phyloP scores from a whole-genome alignment of 2,113 vertebrate species.

The Eira barbara region DNA sequence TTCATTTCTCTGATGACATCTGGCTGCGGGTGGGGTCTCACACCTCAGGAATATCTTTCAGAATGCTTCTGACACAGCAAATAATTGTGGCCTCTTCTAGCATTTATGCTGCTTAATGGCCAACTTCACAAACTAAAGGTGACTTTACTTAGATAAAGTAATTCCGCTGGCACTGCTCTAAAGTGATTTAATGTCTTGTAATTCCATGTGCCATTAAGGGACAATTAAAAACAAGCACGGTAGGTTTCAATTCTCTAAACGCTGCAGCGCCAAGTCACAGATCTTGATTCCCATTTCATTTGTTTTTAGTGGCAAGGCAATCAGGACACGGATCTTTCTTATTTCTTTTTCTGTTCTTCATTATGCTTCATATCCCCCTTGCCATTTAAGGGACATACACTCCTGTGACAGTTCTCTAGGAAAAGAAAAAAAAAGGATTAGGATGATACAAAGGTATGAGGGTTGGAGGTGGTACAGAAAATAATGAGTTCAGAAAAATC shows the following conservation, averaged over 20 bases:
- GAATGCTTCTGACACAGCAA: neutral
- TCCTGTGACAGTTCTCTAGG: neutral
- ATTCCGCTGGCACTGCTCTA: neutral
- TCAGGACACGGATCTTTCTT: neutral
- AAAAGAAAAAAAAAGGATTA: neutral
- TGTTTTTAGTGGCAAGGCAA: constrained; percentile 16
- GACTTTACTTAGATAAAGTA: constrained; percentile 32
- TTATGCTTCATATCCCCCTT: neutral
- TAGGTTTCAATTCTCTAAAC: constrained; percentile 33
- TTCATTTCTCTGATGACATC: neutral
- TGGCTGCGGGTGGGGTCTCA: neutral
- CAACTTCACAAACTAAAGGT: neutral
- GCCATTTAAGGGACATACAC: neutral
- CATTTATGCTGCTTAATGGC: neutral
- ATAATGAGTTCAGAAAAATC: neutral
- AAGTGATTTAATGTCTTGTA: constrained; percentile 40
- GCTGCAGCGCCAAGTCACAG: neutral
- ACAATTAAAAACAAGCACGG: constrained; percentile 53
- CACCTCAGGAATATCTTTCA: neutral
- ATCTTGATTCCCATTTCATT: neutral
- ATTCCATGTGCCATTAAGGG: constrained; percentile 29
- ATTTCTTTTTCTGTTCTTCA: neutral
- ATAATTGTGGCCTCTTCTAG: neutral
- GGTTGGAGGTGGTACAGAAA: neutral
- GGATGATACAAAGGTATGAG: neutral